phyloP scores from a whole-genome alignment of 37 sponge, comb jelly and placozoan genomes.

The Eunapius fragilis region DNA sequence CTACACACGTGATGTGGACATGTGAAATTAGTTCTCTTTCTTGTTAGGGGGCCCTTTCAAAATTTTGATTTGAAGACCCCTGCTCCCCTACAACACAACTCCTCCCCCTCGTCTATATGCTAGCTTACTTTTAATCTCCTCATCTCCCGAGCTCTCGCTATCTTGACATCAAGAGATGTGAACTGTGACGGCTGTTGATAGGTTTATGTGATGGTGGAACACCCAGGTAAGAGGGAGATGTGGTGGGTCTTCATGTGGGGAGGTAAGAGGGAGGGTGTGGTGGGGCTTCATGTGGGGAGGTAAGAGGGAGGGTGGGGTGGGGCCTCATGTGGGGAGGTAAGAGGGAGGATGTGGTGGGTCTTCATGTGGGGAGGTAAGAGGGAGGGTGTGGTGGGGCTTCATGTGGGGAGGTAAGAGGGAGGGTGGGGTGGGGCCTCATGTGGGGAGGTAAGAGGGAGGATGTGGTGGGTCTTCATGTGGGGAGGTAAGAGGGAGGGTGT shows the following conservation, averaged over 20 bases:
- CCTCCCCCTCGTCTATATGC: background rate
- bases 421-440: background rate
- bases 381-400: too few species aligned
- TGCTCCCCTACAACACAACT: background rate
- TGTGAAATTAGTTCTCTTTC: background rate
- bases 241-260: background rate
- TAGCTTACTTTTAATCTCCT: conserved; percentile 47
- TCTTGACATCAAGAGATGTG: conserved; percentile 69
- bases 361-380: too few species aligned
- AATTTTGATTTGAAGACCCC: too few species aligned
- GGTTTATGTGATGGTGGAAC: background rate
- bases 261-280: too few species aligned
- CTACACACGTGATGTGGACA: background rate
- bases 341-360: too few species aligned
- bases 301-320: too few species aligned
- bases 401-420: too few species aligned
- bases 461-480: background rate
- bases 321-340: background rate
- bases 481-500: too few species aligned
- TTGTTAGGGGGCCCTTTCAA: conserved; percentile 3
- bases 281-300: background rate
- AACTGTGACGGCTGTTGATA: background rate
- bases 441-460: too few species aligned
- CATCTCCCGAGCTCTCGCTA: conserved; percentile 51
- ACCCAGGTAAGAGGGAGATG: too few species aligned